phyloP scores from a whole-genome alignment of 2,113 vertebrate species.

The Riparia riparia region DNA sequence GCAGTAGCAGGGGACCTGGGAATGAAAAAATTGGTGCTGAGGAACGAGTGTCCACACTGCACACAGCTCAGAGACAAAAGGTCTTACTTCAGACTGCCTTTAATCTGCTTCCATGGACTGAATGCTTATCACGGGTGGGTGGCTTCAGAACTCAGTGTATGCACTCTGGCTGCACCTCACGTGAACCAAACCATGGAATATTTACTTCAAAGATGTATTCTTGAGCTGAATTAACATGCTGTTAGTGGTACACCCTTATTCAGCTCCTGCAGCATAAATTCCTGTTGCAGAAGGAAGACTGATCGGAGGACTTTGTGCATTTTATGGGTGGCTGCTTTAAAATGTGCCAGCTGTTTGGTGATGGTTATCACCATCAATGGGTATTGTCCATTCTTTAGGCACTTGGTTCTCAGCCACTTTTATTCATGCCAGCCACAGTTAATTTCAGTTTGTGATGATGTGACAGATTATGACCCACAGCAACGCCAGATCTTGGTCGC shows the following conservation, averaged over 20 bases:
- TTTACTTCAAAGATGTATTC: background rate
- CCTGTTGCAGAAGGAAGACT: background rate
- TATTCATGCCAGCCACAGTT: background rate
- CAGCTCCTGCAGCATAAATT: background rate
- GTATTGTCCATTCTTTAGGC: background rate
- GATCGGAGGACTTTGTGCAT: background rate
- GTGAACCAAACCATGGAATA: background rate
- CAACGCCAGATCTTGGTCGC: background rate
- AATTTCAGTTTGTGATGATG: background rate
- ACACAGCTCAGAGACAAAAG: background rate
- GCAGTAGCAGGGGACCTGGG: background rate
- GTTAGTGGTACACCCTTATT: background rate
- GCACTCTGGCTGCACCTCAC: background rate
- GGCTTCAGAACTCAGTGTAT: background rate
- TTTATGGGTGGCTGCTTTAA: background rate
- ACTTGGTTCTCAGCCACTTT: background rate
- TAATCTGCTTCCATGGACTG: background rate
- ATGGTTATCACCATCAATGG: background rate
- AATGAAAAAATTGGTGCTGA: background rate
- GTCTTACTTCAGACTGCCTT: background rate
- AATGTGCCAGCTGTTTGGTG: background rate
- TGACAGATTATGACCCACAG: background rate
- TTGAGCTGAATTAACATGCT: background rate
- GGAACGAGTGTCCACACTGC: background rate
- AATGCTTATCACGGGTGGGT: rapidly evolving